Evolutionary conservation across 2,113 vertebrate genomes (phyloP).

Genomic region (Deroptyus accipitrinus): DNA sequence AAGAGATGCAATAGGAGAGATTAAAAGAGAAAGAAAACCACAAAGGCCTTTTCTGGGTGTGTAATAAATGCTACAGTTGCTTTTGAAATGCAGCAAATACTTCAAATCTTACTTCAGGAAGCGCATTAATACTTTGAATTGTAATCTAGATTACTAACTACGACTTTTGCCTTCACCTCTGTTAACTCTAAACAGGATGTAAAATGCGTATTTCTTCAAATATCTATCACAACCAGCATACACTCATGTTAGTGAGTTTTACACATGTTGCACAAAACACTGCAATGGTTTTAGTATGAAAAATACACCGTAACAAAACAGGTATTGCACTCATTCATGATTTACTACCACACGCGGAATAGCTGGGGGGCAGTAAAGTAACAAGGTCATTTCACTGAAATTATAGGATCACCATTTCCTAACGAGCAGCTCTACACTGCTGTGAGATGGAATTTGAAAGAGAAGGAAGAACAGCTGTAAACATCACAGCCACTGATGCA

Average conservation of each 20-base stretch:
- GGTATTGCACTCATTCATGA: not conserved
- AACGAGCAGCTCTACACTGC: constrained; percentile 26
- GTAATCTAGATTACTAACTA: not conserved
- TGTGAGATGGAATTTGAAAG: constrained; percentile 48
- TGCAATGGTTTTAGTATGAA: not conserved
- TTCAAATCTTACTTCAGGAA: not conserved
- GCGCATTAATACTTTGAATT: not conserved
- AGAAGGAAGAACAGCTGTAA: constrained; percentile 70
- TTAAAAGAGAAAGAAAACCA: not conserved
- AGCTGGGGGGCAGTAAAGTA: not conserved
- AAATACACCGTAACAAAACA: accelerated
- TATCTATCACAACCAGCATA: not conserved
- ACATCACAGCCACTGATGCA: constrained; percentile 50
- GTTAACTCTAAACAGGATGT: not conserved
- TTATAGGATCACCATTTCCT: constrained; percentile 11
- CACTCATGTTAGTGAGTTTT: not conserved
- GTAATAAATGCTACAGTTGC: not conserved
- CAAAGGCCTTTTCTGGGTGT: not conserved
- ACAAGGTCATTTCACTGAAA: constrained; percentile 59
- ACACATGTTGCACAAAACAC: not conserved
- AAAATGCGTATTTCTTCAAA: not conserved
- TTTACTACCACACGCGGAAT: not conserved
- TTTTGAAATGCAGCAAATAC: not conserved
- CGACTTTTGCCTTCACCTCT: not conserved
- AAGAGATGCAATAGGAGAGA: not conserved